Evolutionary conservation across 2,797 vertebrate genomes (phyloP).

Genomic region (Diceros bicornis): DNA sequence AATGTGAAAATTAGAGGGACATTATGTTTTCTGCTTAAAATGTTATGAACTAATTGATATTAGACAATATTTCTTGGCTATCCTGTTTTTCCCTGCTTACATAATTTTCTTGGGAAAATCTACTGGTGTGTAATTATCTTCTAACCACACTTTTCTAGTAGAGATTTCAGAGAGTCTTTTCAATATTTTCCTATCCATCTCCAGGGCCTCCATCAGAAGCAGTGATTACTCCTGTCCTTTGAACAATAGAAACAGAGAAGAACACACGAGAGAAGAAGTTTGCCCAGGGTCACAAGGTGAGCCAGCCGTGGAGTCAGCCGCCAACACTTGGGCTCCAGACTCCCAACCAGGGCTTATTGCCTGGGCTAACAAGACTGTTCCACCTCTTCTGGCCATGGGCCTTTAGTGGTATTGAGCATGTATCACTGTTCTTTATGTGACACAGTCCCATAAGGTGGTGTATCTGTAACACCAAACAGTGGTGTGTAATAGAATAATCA

Average conservation of each 20-base stretch:
- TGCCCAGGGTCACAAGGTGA: neutral
- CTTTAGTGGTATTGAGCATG: neutral
- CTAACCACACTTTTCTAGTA: constrained; percentile 60
- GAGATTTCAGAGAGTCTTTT: constrained; percentile 60
- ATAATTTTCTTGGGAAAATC: constrained; percentile 58
- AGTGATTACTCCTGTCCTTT: neutral
- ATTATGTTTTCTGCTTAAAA: constrained; percentile 37
- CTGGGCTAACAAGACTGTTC: neutral
- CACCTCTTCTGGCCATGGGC: neutral
- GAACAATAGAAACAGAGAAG: neutral
- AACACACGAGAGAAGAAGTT: neutral
- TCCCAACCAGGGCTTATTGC: neutral
- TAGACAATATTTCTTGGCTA: constrained; percentile 14
- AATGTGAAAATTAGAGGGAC: neutral
- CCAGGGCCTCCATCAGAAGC: neutral
- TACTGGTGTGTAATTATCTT: constrained; percentile 48
- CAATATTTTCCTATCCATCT: constrained; percentile 32
- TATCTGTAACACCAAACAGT: neutral
- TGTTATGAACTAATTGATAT: constrained; percentile 1
- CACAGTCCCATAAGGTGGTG: neutral
- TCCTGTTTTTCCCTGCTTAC: neutral
- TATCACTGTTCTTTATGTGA: neutral
- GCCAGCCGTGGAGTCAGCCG: neutral
- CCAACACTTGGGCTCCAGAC: neutral
- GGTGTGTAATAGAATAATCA: neutral